Conservation (phyloP, 2,797 vertebrate genomes). For the Orestias chungarensis region DNA sequence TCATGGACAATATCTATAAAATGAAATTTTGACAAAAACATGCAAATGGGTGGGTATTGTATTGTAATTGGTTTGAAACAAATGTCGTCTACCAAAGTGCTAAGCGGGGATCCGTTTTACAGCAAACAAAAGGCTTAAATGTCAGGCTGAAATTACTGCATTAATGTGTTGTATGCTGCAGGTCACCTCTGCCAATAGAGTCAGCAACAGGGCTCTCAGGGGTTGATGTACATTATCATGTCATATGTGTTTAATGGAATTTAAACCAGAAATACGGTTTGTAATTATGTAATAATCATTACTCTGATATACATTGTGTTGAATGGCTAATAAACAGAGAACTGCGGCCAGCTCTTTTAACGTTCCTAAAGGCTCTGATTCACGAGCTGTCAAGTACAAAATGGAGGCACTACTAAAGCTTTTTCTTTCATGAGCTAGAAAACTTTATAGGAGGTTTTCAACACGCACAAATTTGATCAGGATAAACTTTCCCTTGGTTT, state of each 20-base stretch:
- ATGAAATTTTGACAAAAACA: not conserved
- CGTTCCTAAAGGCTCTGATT: slow-evolving; percentile 1
- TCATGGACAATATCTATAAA: not conserved
- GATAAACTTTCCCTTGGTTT: not conserved
- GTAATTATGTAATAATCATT: not conserved
- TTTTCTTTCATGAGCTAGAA: not conserved
- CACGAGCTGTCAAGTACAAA: not conserved
- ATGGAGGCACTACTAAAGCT: not conserved
- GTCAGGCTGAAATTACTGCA: slow-evolving; percentile 8
- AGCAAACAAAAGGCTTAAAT: slow-evolving; percentile 22
- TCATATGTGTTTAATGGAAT: not conserved
- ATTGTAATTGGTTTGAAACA: not conserved
- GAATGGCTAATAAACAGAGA: not conserved
- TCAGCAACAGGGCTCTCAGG: not conserved
- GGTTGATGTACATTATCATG: not conserved
- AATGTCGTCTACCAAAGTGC: not conserved
- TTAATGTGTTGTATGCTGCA: not conserved
- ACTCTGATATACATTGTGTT: not conserved
- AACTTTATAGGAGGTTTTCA: not conserved
- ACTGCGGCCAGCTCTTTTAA: not conserved
- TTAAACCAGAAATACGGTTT: not conserved
- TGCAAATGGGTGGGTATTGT: not conserved
- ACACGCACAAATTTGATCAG: not conserved
- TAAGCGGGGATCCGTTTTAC: not conserved
- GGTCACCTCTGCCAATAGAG: not conserved